Evolutionary conservation across 1,140 invertebrate genomes (phyloP).

Genomic region (Leptoteleia sp.): DNA sequence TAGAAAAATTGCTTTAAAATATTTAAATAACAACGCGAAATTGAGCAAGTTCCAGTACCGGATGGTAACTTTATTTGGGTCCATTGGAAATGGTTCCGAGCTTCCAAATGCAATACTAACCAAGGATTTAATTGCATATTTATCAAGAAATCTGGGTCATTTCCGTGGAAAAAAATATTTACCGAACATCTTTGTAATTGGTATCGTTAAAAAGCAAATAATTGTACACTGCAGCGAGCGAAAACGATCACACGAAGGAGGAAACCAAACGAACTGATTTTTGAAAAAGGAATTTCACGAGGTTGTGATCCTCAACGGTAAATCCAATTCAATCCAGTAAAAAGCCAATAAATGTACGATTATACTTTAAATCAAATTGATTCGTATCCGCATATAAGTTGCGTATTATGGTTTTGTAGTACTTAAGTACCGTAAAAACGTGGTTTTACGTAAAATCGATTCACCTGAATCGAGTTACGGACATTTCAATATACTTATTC

Average conservation of each 20-base stretch:
- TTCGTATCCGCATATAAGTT: slow-evolving; percentile 50
- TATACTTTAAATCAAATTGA: slow-evolving; percentile 53
- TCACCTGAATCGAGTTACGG: slow-evolving; percentile 25
- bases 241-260: slow-evolving; percentile 6
- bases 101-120: too few species aligned
- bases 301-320: slow-evolving; percentile 32
- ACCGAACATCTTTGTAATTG: too few species aligned
- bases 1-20: too few species aligned
- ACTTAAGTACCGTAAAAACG: slow-evolving; percentile 40
- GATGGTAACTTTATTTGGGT: too few species aligned
- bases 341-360: slow-evolving; percentile 53
- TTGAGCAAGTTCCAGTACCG: too few species aligned
- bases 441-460: slow-evolving; percentile 45
- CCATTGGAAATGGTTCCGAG: too few species aligned
- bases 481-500: slow-evolving; percentile 41
- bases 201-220: too few species aligned
- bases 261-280: slow-evolving; percentile 12
- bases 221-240: neutral
- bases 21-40: too few species aligned
- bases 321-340: slow-evolving; percentile 45
- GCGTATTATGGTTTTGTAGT: slow-evolving; percentile 33
- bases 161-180: too few species aligned
- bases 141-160: too few species aligned
- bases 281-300: slow-evolving; percentile 36
- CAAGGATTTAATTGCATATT: too few species aligned